These are phyloP conservation scores for Xanthia togata DNA, from an alignment of 2,888 invertebrate species.

Conservation along the genomic window DNA sequence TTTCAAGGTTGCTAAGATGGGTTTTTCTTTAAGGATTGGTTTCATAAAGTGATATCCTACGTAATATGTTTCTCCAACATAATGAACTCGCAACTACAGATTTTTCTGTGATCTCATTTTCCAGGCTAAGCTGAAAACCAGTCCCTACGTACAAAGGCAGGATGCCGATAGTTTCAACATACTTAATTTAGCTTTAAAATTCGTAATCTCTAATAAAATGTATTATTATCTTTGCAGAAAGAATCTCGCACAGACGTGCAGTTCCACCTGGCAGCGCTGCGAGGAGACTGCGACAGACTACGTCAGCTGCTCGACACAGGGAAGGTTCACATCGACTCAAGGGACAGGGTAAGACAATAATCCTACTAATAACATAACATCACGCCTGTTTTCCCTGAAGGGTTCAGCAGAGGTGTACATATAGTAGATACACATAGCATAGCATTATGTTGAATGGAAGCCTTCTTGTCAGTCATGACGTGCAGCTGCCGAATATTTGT, in stretches of 20 bases:
- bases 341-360: conserved; percentile 94
- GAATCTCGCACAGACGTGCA: conserved; percentile 98
- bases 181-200: too few species aligned
- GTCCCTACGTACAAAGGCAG: too few species aligned
- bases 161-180: too few species aligned
- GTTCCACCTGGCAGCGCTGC: conserved; percentile 96
- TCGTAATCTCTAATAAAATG: background rate
- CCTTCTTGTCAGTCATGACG: too few species aligned
- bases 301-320: conserved; percentile 96
- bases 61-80: too few species aligned
- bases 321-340: conserved; percentile 98
- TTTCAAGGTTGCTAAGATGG: background rate
- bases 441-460: too few species aligned
- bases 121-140: too few species aligned
- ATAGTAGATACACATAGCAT: background rate
- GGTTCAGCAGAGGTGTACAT: background rate
- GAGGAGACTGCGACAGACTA: conserved; percentile 95
- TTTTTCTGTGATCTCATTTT: too few species aligned
- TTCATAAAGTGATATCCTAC: too few species aligned
- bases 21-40: too few species aligned
- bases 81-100: too few species aligned
- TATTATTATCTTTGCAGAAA: conserved; percentile 91
- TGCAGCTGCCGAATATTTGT: too few species aligned
- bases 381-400: background rate
- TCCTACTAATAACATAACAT: background rate